phyloP scores from a whole-genome alignment of 2,797 vertebrate genomes.

The Hozukius guyotensis region DNA sequence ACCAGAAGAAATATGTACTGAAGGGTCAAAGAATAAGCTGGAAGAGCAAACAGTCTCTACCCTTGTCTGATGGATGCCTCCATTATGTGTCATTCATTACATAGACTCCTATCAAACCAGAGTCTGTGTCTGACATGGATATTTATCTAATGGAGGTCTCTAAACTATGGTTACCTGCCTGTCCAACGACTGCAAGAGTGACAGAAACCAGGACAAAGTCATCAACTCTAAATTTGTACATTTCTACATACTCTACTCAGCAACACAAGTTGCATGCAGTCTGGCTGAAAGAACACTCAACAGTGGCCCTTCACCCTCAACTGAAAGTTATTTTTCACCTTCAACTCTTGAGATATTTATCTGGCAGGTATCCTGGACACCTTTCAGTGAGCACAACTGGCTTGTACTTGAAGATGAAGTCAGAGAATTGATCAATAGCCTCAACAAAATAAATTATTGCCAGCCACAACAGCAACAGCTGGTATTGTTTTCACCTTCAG shows the following conservation, averaged over 20 bases:
- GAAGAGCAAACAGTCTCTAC: not conserved
- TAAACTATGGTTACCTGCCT: not conserved
- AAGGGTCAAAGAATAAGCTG: not conserved
- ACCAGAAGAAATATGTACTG: not conserved
- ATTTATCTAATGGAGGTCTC: not conserved
- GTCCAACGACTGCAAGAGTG: not conserved
- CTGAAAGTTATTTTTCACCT: not conserved
- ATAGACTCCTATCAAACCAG: not conserved
- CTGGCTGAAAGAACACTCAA: not conserved
- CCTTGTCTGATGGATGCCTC: not conserved
- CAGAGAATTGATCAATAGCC: not conserved
- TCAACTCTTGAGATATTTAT: not conserved
- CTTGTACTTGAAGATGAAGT: not conserved
- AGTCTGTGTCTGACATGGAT: not conserved
- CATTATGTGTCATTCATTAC: not conserved
- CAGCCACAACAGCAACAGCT: not conserved
- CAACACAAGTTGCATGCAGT: not conserved
- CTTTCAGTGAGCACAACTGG: not conserved
- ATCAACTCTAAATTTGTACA: not conserved
- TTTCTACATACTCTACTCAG: not conserved
- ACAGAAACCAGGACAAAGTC: not conserved
- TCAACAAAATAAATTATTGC: not conserved
- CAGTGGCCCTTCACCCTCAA: too few relatives aligned
- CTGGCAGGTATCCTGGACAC: too few relatives aligned
- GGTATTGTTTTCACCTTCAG: too few relatives aligned